These are phyloP conservation scores for Caenorhabditis briggsae DNA, from an alignment of 1,140 invertebrate species.

Conservation along the genomic window DNA sequence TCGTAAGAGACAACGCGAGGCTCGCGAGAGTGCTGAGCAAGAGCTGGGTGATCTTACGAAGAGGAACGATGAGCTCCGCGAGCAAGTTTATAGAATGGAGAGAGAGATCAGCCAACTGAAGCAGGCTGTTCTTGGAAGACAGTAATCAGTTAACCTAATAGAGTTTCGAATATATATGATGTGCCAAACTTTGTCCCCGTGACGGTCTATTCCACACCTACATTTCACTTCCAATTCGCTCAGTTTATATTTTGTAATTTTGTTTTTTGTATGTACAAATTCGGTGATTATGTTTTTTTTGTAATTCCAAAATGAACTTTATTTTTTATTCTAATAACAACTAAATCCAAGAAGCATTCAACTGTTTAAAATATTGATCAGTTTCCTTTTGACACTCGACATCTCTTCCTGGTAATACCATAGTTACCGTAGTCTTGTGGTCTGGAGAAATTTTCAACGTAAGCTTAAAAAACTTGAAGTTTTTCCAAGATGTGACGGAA, in stretches of 20 bases:
- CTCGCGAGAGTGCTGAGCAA: conserved; percentile 29
- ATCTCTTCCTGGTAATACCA: neutral
- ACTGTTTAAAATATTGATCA: conserved; percentile 8
- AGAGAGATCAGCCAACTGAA: conserved; percentile 48
- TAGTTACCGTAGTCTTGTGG: neutral
- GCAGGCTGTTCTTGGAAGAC: conserved; percentile 46
- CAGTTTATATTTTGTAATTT: neutral
- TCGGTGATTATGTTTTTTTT: neutral
- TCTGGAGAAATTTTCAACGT: neutral
- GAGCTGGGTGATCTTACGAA: conserved; percentile 52
- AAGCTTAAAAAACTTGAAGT: neutral
- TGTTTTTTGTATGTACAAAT: conserved; percentile 37
- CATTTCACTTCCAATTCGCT: neutral
- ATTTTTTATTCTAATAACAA: neutral
- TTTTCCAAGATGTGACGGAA: conserved; percentile 3
- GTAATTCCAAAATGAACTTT: neutral
- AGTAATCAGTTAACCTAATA: neutral
- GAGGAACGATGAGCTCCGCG: conserved; percentile 52
- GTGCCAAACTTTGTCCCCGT: conserved; percentile 25
- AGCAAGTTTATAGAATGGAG: conserved; percentile 54
- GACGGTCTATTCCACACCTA: neutral
- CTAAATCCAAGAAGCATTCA: neutral
- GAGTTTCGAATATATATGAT: neutral
- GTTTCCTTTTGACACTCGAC: neutral
- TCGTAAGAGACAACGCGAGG: conserved; percentile 59